A percentile compares a stretch with the other conserved stretches of the same genome.
Evolutionary conservation across 1,140 invertebrate species (phyloP).

Genomic region (Sarcophaga peregrina): DNA sequence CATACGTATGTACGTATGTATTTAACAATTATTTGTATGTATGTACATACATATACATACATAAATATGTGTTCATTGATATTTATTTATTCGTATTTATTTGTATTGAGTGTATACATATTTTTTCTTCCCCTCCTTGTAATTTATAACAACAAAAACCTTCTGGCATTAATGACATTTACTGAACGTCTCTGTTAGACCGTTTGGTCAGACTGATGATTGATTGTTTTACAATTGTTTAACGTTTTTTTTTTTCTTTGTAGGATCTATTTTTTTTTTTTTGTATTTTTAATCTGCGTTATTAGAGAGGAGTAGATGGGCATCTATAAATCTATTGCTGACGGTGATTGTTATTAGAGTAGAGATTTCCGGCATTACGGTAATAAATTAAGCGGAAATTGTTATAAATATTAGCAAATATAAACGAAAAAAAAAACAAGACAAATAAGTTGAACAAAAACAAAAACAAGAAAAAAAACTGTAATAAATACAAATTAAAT

Average conservation of each 20-base stretch:
- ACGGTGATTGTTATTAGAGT: slow-evolving; percentile 21
- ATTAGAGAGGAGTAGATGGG: background rate
- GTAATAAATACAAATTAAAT: background rate
- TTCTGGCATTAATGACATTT: slow-evolving; percentile 14
- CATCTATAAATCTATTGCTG: slow-evolving; percentile 17
- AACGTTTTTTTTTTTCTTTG: background rate
- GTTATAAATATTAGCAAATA: background rate
- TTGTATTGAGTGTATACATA: background rate
- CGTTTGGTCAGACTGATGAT: slow-evolving; percentile 16
- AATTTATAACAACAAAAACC: background rate
- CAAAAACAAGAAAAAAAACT: background rate
- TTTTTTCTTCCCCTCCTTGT: background rate
- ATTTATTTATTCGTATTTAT: background rate
- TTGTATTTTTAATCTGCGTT: background rate
- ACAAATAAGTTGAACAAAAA: background rate
- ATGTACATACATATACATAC: no score
- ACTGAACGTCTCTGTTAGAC: background rate
- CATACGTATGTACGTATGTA: no score
- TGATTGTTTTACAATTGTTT: slow-evolving; percentile 26
- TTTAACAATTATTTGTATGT: no score
- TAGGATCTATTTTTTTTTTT: background rate
- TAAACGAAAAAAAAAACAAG: background rate
- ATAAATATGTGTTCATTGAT: no score
- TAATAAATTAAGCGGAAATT: slow-evolving; percentile 40
- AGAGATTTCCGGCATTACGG: slow-evolving; percentile 15